phyloP scores from a whole-genome alignment of 2,797 vertebrate genomes.

The Pachyuromys duprasi region DNA sequence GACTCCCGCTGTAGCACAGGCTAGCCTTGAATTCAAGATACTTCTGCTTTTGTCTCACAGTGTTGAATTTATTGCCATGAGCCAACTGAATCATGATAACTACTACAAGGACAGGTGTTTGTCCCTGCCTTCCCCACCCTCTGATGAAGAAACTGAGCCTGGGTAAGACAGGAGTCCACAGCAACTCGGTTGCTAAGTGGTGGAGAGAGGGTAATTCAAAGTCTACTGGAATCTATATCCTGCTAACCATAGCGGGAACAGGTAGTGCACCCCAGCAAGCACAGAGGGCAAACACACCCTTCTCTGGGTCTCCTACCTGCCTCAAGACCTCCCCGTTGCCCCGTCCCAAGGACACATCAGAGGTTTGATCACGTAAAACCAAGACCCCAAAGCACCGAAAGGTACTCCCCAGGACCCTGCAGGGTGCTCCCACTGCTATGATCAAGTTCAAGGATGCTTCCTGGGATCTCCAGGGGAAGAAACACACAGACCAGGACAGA shows the following conservation, averaged over 20 bases:
- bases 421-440: not conserved
- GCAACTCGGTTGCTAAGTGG: not conserved
- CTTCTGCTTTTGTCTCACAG: not conserved
- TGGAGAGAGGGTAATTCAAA: not conserved
- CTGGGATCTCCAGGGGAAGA: conserved; percentile 19
- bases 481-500: conserved; percentile 6
- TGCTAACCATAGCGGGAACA: not conserved
- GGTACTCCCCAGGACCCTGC: not conserved
- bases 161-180: not conserved
- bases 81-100: not conserved
- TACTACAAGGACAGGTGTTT: not conserved
- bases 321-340: not conserved
- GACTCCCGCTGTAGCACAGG: not conserved
- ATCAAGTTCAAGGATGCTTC: not conserved
- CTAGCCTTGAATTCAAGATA: not conserved
- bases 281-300: not conserved
- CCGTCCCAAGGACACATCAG: not conserved
- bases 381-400: not conserved
- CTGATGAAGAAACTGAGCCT: conserved; percentile 30
- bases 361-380: not conserved
- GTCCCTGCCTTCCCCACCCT: not conserved
- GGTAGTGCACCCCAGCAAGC: not conserved
- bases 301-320: not conserved
- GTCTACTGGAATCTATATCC: not conserved
- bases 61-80: not conserved